A percentile compares a stretch with the other conserved stretches of the same genome.
Conservation (phyloP, 1,140 invertebrate species). For the Orius insidiosus region DNA sequence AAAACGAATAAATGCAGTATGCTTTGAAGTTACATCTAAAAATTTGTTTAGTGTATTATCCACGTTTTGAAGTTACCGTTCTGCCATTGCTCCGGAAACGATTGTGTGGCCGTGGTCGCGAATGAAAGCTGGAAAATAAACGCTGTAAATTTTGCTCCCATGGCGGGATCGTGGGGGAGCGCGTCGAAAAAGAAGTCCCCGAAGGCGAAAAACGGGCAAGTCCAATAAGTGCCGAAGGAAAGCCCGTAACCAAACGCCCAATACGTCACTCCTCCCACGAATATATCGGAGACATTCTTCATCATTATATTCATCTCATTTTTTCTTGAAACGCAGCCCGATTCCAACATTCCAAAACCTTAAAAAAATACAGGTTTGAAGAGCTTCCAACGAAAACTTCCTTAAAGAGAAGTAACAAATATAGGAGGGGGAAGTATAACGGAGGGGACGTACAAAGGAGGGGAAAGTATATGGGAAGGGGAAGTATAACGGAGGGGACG, state of each 20-base stretch:
- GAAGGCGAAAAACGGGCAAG: constrained; percentile 55
- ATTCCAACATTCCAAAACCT: constrained; percentile 78
- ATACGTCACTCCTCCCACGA: constrained; percentile 80
- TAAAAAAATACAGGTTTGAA: too few relatives aligned
- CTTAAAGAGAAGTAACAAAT: too few relatives aligned
- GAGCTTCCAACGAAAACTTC: too few relatives aligned
- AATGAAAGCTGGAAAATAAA: constrained; percentile 82
- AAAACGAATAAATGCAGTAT: constrained; percentile 74
- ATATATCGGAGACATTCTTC: constrained; percentile 86
- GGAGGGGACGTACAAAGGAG: too few relatives aligned
- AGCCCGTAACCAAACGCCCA: constrained; percentile 89
- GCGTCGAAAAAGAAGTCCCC: constrained; percentile 57
- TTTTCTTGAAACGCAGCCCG: constrained; percentile 79
- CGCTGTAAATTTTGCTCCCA: constrained; percentile 61
- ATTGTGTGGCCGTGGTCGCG: constrained; percentile 80
- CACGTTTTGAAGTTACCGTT: too few relatives aligned
- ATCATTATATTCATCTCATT: constrained; percentile 97
- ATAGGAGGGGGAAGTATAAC: too few relatives aligned
- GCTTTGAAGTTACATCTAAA: constrained; percentile 71
- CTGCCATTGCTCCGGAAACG: constrained; percentile 77
- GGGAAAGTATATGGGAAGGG: too few relatives aligned
- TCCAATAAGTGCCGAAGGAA: constrained; percentile 61
- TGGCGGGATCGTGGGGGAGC: constrained; percentile 39
- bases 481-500: too few relatives aligned
- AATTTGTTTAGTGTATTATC: too few relatives aligned